Conservation (phyloP, 1,140 invertebrate genomes). For the Cephus cinctus region DNA sequence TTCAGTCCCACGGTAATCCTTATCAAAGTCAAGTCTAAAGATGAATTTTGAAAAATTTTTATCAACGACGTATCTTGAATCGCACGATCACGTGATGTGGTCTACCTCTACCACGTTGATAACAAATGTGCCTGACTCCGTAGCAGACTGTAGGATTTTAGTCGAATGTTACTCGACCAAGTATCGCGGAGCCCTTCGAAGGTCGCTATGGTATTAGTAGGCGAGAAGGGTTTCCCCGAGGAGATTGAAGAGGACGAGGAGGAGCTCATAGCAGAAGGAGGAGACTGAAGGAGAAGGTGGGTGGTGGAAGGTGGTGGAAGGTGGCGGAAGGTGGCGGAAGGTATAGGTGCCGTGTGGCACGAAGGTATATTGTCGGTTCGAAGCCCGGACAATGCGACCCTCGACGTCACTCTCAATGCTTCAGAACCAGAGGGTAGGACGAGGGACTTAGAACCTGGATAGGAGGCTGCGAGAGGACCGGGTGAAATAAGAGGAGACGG, state of each 20-base stretch:
- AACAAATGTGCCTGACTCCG: too few relatives aligned
- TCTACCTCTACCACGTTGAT: too few relatives aligned
- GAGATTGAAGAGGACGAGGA: slow-evolving; percentile 16
- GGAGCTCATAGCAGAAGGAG: slow-evolving; percentile 12
- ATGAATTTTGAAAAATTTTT: too few relatives aligned
- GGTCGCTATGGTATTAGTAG: too few relatives aligned
- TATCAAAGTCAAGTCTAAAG: too few relatives aligned
- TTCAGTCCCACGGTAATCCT: too few relatives aligned
- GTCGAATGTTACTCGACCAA: too few relatives aligned
- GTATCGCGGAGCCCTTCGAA: too few relatives aligned
- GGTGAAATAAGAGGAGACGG: not conserved
- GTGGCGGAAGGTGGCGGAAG: slow-evolving; percentile 18
- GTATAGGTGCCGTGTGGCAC: slow-evolving; percentile 16
- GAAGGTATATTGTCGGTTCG: slow-evolving; percentile 17
- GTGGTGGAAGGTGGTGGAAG: not conserved
- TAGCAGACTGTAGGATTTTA: too few relatives aligned
- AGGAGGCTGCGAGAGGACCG: slow-evolving; percentile 10
- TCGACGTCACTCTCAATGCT: slow-evolving; percentile 45
- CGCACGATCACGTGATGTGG: too few relatives aligned
- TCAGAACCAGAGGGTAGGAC: slow-evolving; percentile 23
- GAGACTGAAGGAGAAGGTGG: slow-evolving; percentile 3
- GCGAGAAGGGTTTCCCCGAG: not conserved
- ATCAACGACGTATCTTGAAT: too few relatives aligned
- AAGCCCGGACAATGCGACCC: slow-evolving; percentile 38
- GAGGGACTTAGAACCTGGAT: slow-evolving; percentile 33